These are phyloP conservation scores for Drosophila auraria DNA, from an alignment of 1,140 invertebrate genomes.

Conservation along the genomic window DNA sequence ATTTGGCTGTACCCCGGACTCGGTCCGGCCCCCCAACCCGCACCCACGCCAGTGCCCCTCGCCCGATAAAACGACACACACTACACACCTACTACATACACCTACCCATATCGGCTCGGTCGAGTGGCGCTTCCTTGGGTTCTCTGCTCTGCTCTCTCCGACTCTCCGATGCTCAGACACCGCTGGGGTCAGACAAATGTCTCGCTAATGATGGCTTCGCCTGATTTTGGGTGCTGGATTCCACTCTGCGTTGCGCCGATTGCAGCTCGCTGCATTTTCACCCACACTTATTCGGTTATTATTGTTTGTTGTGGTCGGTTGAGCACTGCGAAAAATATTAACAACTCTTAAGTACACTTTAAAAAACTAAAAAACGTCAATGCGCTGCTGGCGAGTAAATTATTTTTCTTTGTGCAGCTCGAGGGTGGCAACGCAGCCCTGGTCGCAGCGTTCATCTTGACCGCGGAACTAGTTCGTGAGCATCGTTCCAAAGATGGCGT, in stretches of 20 bases:
- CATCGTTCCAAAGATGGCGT: conserved; percentile 1
- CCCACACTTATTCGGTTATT: conserved; percentile 51
- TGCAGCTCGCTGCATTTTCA: conserved; percentile 50
- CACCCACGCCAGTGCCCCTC: conserved; percentile 18
- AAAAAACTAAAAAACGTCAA: conserved; percentile 48
- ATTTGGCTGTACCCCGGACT: conserved; percentile 41
- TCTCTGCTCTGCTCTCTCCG: conserved; percentile 27
- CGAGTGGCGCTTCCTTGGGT: conserved; percentile 46
- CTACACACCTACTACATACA: conserved; percentile 23
- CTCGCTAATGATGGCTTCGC: conserved; percentile 48
- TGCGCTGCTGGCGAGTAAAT: conserved; percentile 53
- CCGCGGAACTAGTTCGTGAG: conserved; percentile 25
- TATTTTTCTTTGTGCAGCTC: conserved; percentile 56
- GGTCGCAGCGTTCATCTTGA: conserved; percentile 24
- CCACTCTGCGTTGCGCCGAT: conserved; percentile 41
- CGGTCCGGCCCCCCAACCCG: conserved; percentile 22
- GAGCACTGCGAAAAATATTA: conserved; percentile 60
- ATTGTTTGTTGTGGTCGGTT: conserved; percentile 53
- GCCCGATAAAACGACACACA: conserved; percentile 1
- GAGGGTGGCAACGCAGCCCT: conserved; percentile 43
- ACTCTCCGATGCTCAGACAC: conserved; percentile 42
- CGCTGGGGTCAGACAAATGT: conserved; percentile 46
- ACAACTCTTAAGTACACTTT: conserved; percentile 55
- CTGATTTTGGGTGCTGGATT: conserved; percentile 34
- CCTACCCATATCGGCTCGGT: conserved; percentile 41